These are phyloP conservation scores for Caenorhabditis sulstoni DNA, from an alignment of 2,888 invertebrate species.

Conservation along the genomic window DNA sequence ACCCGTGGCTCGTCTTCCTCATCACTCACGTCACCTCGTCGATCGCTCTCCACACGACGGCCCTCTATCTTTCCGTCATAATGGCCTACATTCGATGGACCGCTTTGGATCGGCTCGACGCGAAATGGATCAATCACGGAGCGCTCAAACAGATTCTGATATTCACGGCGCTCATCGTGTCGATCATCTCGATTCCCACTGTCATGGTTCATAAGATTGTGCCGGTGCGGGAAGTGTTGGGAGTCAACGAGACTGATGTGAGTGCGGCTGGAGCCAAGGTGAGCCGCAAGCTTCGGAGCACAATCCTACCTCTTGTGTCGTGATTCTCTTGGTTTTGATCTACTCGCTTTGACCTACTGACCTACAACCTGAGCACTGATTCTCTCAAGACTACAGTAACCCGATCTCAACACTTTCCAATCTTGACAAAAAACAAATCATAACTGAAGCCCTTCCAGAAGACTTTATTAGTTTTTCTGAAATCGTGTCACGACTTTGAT, in stretches of 20 bases:
- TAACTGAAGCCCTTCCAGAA: too few species aligned
- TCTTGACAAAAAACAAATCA: too few species aligned
- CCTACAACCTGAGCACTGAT: too few species aligned
- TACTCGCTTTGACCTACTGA: too few species aligned
- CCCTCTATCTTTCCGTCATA: conserved; percentile 77
- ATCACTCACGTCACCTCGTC: conserved; percentile 71
- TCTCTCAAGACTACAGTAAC: too few species aligned
- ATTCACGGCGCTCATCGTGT: conserved; percentile 70
- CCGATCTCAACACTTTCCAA: too few species aligned
- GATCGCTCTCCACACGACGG: conserved; percentile 78
- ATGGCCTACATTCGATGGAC: conserved; percentile 78
- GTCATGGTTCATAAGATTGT: conserved; percentile 79
- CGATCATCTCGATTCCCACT: conserved; percentile 77
- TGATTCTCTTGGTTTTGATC: too few species aligned
- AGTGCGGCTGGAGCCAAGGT: conserved; percentile 11
- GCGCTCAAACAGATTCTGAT: conserved; percentile 74
- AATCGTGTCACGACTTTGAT: too few species aligned
- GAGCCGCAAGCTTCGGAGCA: neutral
- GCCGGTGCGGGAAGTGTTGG: conserved; percentile 64
- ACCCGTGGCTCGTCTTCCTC: conserved; percentile 71
- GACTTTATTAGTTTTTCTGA: too few species aligned
- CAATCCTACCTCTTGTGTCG: too few species aligned
- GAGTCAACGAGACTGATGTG: conserved; percentile 47
- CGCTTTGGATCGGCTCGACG: conserved; percentile 69
- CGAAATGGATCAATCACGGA: conserved; percentile 72